phyloP scores from a whole-genome alignment of 1,140 invertebrate genomes.

The Euborellia annulipes region DNA sequence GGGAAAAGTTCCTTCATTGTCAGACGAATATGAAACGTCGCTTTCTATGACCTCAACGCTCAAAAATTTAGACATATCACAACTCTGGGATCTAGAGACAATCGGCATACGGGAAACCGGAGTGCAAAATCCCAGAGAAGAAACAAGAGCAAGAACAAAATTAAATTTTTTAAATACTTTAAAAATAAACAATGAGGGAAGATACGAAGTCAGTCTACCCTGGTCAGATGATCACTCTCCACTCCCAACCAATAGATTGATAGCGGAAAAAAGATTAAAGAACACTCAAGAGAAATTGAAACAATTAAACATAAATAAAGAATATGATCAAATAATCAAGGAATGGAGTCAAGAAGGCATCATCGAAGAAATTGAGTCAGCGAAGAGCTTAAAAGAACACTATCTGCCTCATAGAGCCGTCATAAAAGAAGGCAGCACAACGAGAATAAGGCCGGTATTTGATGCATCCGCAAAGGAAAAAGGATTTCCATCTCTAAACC shows the following conservation, averaged over 20 bases:
- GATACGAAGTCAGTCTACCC: constrained; percentile 20
- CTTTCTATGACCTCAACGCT: constrained; percentile 11
- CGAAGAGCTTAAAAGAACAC: constrained; percentile 13
- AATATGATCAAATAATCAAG: constrained; percentile 21
- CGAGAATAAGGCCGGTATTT: constrained; percentile 16
- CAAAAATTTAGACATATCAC: constrained; percentile 11
- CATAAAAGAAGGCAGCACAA: constrained; percentile 20
- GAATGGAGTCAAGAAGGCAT: constrained; percentile 19
- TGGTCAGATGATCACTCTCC: constrained; percentile 19
- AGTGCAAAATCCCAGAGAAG: constrained; percentile 15
- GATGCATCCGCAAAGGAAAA: constrained; percentile 14
- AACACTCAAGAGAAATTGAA: constrained; percentile 16
- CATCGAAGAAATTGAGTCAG: constrained; percentile 18
- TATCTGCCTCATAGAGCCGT: constrained; percentile 23
- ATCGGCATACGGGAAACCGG: constrained; percentile 23
- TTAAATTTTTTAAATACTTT: constrained; percentile 19
- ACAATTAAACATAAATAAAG: constrained; percentile 13
- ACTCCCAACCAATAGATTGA: constrained; percentile 14
- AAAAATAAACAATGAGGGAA: constrained; percentile 14
- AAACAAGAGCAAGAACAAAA: constrained; percentile 14
- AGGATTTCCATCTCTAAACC: constrained; percentile 21
- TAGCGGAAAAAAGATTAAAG: constrained; percentile 15
- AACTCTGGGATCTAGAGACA: constrained; percentile 24
- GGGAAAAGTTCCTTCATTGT: constrained; percentile 15
- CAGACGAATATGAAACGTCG: constrained; percentile 13